Evolutionary conservation across 2,113 vertebrate genomes (phyloP).

Genomic region (Conger conger): DNA sequence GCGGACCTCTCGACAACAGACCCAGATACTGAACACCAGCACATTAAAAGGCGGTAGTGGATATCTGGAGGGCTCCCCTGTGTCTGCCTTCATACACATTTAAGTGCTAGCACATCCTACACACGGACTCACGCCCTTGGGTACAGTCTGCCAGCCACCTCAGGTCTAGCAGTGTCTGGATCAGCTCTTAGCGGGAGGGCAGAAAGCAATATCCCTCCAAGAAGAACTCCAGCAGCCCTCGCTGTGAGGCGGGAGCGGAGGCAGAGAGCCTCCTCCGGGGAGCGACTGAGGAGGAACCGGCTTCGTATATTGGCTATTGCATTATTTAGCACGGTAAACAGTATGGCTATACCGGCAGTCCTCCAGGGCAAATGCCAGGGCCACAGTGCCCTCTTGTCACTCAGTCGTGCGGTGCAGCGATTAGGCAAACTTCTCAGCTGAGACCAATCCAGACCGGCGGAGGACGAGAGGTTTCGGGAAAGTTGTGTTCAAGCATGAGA

Average conservation of each 20-base stretch:
- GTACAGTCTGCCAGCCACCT: neutral
- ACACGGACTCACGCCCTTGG: neutral
- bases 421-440: neutral
- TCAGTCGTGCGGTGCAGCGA: neutral
- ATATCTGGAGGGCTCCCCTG: too few species aligned
- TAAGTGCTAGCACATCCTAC: neutral
- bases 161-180: neutral
- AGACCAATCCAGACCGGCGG: neutral
- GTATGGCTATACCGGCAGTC: neutral
- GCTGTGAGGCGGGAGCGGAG: neutral
- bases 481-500: neutral
- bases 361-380: neutral
- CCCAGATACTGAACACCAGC: too few species aligned
- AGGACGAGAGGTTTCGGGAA: neutral
- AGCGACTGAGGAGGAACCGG: neutral
- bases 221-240: neutral
- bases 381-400: neutral
- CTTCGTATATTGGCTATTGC: neutral
- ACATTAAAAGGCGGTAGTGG: too few species aligned
- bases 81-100: neutral
- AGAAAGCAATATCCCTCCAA: neutral
- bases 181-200: neutral
- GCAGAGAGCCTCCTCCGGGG: neutral
- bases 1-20: too few species aligned
- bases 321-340: constrained; percentile 5